Evolutionary conservation across 2,797 vertebrate genomes (phyloP), one percentile per base, ranked within the genome.

Genomic region (Danio jaintianensis): DNA sequence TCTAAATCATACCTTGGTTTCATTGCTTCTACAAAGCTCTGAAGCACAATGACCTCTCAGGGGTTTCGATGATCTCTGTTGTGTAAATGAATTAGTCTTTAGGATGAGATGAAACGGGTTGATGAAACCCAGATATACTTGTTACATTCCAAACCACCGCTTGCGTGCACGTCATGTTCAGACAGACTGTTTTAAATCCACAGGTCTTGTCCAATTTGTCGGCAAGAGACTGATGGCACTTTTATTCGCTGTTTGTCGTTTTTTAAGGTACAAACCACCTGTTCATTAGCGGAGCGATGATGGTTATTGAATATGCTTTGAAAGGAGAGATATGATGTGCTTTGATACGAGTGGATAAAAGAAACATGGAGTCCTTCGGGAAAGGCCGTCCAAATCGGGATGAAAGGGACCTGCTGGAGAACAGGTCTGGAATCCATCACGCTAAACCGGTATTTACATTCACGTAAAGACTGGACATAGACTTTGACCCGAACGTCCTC

Each of bases 291-390:
- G 85, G 20, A 29, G 83, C 53, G 38, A 64, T 79, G 84, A 86
- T 86, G 85, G 82, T 84, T 86, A 88, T 87, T 87, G 85, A 86
- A 85, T 64, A 73, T 85, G 80, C 73, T 82, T 79, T 85, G 84
- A 83, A 93, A 95, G 94, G 93, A 86, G 67, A 62, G 71, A 29
- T 29, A 84, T 85, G 89, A 94, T 94, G 91, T 89, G 87, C 90
- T 94, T 95, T 94, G 93, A 95, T 92, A 92, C 86, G 83, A 83
- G 84, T 71, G 88, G 91, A 94, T 94, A 87, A 95, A 93, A 94
- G 90, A 82, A 78, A 1, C 81, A 76, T 72, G 66, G 47, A 80
- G 67, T 84, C 83, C 77, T 36, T 71, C 20, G 87, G 52, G 87
- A 83, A 86, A 84, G 89, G 85, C 91, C 87, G 86, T 89, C 89